These are phyloP conservation scores for Pterocles orientalis DNA, from an alignment of 2,113 vertebrate genomes.

Conservation along the genomic window DNA sequence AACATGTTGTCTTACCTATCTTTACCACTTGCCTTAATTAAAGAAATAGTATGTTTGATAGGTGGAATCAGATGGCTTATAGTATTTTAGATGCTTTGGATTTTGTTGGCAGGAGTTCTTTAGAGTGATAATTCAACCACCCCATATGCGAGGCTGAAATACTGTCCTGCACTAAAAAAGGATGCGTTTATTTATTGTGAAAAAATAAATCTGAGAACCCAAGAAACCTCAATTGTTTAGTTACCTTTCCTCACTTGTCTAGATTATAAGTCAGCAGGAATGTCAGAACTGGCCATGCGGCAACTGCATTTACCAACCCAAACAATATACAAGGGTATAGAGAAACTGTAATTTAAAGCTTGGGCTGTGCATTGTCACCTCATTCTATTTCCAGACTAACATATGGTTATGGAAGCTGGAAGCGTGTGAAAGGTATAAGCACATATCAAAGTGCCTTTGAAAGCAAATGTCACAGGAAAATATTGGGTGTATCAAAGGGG, in stretches of 20 bases:
- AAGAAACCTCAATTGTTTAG: background rate
- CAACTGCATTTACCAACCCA: background rate
- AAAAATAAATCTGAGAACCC: background rate
- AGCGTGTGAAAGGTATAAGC: background rate
- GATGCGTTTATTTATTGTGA: background rate
- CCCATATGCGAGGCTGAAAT: background rate
- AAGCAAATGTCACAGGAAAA: slow-evolving; percentile 3
- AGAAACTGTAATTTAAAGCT: background rate
- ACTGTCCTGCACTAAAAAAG: background rate
- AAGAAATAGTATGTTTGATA: background rate
- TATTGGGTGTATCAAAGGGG: background rate
- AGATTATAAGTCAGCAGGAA: background rate
- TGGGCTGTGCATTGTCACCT: background rate
- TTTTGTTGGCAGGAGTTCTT: background rate
- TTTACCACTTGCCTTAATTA: background rate
- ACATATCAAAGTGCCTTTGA: background rate
- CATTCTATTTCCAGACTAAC: background rate
- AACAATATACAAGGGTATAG: background rate
- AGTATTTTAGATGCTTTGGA: background rate
- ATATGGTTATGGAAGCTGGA: background rate
- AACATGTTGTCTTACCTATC: background rate
- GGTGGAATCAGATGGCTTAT: background rate
- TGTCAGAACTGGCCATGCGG: background rate
- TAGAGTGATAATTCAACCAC: background rate
- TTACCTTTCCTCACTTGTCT: background rate